Conservation (phyloP, 92 coral and sea anemone species). For the Epizoanthus stellaris region DNA sequence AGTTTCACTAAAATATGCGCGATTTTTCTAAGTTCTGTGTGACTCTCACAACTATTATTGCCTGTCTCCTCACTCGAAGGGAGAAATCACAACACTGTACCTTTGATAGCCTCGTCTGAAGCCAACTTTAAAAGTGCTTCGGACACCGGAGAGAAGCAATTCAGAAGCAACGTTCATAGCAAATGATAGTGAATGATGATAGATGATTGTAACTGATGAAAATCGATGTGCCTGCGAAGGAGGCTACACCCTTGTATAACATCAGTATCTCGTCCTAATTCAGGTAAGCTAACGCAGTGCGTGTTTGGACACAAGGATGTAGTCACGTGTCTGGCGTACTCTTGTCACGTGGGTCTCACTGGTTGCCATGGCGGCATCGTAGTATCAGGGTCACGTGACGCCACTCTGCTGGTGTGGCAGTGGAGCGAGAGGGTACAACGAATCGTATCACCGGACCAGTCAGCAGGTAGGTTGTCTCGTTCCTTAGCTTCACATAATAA, state of each 20-base stretch:
- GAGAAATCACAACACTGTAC: too few species aligned
- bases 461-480: conserved; percentile 66
- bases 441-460: conserved; percentile 73
- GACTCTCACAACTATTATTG: background rate
- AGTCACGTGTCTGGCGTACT: conserved; percentile 95
- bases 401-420: conserved; percentile 95
- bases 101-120: too few species aligned
- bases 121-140: too few species aligned
- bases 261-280: background rate
- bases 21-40: background rate
- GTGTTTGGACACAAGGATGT: conserved; percentile 99
- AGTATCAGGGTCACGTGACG: conserved; percentile 99
- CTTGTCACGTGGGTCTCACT: conserved; percentile 84
- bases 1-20: too few species aligned
- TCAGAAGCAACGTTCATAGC: too few species aligned
- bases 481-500: background rate
- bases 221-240: too few species aligned
- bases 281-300: conserved; percentile 95
- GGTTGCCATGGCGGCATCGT: conserved; percentile 84
- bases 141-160: too few species aligned
- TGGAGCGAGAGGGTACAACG: conserved; percentile 90
- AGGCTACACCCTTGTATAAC: background rate
- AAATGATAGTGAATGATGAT: too few species aligned
- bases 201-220: too few species aligned
- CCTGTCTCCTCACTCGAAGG: too few species aligned